phyloP scores from a whole-genome alignment of 2,888 invertebrate genomes.

The Boloria selene region DNA sequence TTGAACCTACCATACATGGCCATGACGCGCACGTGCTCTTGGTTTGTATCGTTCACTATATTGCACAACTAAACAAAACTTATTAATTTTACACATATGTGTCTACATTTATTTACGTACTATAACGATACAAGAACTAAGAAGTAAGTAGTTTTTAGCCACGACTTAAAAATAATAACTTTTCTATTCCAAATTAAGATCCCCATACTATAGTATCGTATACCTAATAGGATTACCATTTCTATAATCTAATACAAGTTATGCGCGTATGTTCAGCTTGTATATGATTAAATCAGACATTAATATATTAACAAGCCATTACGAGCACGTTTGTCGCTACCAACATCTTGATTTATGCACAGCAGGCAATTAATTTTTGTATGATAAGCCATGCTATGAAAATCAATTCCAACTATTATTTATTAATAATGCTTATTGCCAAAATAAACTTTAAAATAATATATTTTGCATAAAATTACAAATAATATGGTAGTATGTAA shows the following conservation, averaged over 20 bases:
- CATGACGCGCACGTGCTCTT: constrained; percentile 23
- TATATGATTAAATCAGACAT: constrained; percentile 24
- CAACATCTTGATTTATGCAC: constrained; percentile 47
- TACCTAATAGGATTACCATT: constrained; percentile 22
- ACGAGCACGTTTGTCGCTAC: constrained; percentile 19
- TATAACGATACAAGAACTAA: too few species aligned
- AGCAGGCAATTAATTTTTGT: constrained; percentile 52
- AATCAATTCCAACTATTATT: constrained; percentile 33
- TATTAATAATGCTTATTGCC: neutral
- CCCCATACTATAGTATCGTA: neutral
- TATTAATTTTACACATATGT: neutral
- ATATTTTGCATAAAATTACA: constrained; percentile 15
- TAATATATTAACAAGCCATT: constrained; percentile 30
- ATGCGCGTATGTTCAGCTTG: constrained; percentile 9
- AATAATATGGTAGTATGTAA: too few species aligned
- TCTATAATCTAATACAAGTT: constrained; percentile 18
- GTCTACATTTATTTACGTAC: neutral
- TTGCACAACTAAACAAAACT: neutral
- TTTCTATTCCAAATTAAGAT: neutral
- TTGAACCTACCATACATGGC: constrained; percentile 14
- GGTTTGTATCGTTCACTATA: constrained; percentile 9
- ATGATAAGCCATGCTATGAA: constrained; percentile 39
- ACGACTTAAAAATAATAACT: too few species aligned
- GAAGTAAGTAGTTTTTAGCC: too few species aligned
- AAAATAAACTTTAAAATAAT: neutral